These are phyloP conservation scores for Pedionomus torquatus DNA, from an alignment of 2,113 vertebrate species.

Conservation along the genomic window DNA sequence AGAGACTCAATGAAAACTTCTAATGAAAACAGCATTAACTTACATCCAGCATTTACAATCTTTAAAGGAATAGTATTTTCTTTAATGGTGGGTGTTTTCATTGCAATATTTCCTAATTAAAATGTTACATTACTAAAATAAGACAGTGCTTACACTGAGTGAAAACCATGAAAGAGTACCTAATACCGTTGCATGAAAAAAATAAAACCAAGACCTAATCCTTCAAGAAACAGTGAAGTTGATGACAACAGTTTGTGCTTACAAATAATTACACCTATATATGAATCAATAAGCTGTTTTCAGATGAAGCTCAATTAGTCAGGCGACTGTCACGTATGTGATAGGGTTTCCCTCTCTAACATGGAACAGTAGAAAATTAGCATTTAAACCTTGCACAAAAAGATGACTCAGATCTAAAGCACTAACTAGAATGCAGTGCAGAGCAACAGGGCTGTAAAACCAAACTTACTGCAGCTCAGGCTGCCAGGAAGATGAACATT, in stretches of 20 bases:
- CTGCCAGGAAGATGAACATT: not conserved
- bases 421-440: not conserved
- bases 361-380: not conserved
- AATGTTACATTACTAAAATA: not conserved
- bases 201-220: not conserved
- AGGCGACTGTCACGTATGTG: not conserved
- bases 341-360: not conserved
- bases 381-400: not conserved
- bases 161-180: not conserved
- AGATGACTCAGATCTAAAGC: not conserved
- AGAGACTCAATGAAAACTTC: not conserved
- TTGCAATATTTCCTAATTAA: not conserved
- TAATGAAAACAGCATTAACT: slow-evolving; percentile 1
- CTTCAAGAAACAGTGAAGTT: not conserved
- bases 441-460: not conserved
- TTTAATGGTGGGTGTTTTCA: not conserved
- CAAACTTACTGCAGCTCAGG: not conserved
- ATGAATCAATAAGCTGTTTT: not conserved
- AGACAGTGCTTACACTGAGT: not conserved
- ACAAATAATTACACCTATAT: not conserved
- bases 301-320: not conserved
- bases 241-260: not conserved
- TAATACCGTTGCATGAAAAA: not conserved
- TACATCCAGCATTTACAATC: not conserved
- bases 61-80: not conserved